Base-by-base conservation (phyloP, 2,113 vertebrate species). In the Otus sunia region DNA sequence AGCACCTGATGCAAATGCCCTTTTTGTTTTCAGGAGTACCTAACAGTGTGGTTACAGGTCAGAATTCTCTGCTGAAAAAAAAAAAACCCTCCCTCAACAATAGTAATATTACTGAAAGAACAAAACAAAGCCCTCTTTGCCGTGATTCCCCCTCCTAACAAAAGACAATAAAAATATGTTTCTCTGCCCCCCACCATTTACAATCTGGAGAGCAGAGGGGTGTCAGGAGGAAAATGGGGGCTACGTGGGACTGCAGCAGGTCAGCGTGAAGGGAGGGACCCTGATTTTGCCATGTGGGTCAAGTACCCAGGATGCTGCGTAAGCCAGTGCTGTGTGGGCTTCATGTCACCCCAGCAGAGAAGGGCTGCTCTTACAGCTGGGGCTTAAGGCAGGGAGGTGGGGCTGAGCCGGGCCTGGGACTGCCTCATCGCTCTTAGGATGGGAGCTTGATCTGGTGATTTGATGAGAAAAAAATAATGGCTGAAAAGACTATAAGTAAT, bases 351-450 rank as follows among this genome's bases (percentile, higher is more conserved):
- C 77, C 53, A 6, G 59, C 14, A 27, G 53, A 41, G 49, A 43
- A n/a, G 36, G 41, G 11, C 27, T 81, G 53, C 36, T 39, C 41
- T 4, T 30, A 26, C 41, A 86, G 66, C 39, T 34, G 10, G 29
- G 23, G 29, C 82, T 7, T 25, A 36, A 27, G 50, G 36, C 53
- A 45, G 5, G 29, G 37, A 74, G 30, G 3, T 25, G 78, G 58
- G 60, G 41, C 11, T 75, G 73, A 67, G 37, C 50, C 58, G 47
- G 63, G 29, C 36, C 56, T 18, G n/a, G 32, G 39, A 26, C 29
- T 41, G 5, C 7, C 62, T 72, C 0, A 0, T 11, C 27, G 45
- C 68, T 41, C 9, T 53, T 19, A 21, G 2, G 11, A 45, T 11
- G 10, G 20, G 50, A 67, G 36, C 39, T 19, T 47, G 50, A 67